phyloP scores from a whole-genome alignment of 1,140 invertebrate species.

The Conopomorpha cramerella region DNA sequence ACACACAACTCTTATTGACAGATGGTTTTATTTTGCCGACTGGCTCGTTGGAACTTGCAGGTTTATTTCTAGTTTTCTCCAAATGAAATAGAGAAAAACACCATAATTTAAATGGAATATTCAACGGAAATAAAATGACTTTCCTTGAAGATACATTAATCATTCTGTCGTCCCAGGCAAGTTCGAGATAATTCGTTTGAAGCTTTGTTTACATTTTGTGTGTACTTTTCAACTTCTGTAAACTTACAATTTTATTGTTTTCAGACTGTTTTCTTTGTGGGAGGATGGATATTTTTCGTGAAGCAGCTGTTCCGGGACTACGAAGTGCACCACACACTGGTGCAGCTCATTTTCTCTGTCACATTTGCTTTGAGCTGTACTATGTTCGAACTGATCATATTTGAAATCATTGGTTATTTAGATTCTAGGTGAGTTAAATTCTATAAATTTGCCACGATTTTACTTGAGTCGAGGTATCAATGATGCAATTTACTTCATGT shows the following conservation, averaged over 20 bases:
- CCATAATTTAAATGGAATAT: not conserved
- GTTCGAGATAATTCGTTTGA: slow-evolving; percentile 5
- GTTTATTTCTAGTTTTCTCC: no score
- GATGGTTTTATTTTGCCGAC: no score
- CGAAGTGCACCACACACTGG: slow-evolving; percentile 93
- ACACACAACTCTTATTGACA: no score
- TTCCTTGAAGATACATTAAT: slow-evolving; percentile 54
- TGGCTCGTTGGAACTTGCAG: no score
- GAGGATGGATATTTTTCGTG: slow-evolving; percentile 98
- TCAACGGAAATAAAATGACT: slow-evolving; percentile 24
- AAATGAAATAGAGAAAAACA: no score
- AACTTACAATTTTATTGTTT: no score
- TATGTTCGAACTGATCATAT: slow-evolving; percentile 99
- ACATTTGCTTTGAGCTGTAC: slow-evolving; percentile 98
- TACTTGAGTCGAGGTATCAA: not conserved
- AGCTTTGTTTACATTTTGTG: slow-evolving; percentile 9
- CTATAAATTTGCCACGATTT: no score
- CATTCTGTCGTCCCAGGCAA: slow-evolving; percentile 52
- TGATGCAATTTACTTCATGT: not conserved
- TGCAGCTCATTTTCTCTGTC: slow-evolving; percentile 95
- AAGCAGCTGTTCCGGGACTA: slow-evolving; percentile 98
- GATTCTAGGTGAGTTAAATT: slow-evolving; percentile 68
- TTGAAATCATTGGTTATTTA: slow-evolving; percentile 96
- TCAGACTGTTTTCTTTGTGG: slow-evolving; percentile 92
- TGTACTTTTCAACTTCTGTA: slow-evolving; percentile 8